Evolutionary conservation across 2,113 vertebrate genomes (phyloP).

Genomic region (Psittacus erithacus): DNA sequence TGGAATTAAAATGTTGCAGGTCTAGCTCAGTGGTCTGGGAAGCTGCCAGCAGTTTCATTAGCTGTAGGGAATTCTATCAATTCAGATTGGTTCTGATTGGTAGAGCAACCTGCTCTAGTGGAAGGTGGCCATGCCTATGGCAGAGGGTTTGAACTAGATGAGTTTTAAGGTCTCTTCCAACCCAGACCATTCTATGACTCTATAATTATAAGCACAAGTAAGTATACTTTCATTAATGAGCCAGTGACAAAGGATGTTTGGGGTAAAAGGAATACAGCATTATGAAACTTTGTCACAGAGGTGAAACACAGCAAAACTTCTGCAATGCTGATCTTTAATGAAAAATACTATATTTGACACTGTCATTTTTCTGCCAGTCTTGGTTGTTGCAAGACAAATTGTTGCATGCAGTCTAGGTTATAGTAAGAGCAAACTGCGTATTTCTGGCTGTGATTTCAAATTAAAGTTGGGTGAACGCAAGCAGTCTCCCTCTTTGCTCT

Average conservation of each 20-base stretch:
- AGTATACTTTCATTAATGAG: conserved; percentile 36
- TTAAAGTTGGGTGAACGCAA: not conserved
- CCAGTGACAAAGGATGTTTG: conserved; percentile 8
- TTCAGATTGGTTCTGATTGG: not conserved
- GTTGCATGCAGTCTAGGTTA: not conserved
- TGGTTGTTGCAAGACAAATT: not conserved
- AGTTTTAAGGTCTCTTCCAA: not conserved
- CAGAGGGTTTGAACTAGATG: not conserved
- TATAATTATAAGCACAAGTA: conserved; percentile 35
- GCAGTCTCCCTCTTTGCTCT: not conserved
- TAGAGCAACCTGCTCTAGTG: not conserved
- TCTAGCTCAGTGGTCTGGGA: not conserved
- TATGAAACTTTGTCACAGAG: not conserved
- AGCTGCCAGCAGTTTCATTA: not conserved
- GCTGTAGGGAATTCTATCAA: not conserved
- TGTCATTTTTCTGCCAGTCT: not conserved
- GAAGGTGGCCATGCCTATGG: not conserved
- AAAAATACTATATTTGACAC: not conserved
- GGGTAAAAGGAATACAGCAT: not conserved
- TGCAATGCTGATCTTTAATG: not conserved
- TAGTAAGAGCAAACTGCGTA: not conserved
- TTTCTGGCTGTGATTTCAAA: not conserved
- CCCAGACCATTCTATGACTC: not conserved
- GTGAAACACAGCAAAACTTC: not conserved
- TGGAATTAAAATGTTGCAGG: not conserved